Evolutionary conservation across 2,113 vertebrate species (phyloP).

Genomic region (Hydropotes inermis): DNA sequence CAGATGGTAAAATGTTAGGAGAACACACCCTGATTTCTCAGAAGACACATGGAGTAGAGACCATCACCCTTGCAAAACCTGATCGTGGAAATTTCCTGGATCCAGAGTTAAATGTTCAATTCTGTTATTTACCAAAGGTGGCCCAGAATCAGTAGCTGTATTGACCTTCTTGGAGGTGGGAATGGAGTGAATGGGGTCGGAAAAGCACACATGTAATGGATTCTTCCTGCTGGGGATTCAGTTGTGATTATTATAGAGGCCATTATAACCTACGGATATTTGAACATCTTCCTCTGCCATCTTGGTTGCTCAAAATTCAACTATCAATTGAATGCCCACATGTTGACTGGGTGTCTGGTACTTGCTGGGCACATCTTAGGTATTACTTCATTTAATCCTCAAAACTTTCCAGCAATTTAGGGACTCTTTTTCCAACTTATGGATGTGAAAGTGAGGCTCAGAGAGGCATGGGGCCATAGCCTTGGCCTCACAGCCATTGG

Average conservation of each 20-base stretch:
- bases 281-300: neutral
- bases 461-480: neutral
- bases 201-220: neutral
- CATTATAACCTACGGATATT: neutral
- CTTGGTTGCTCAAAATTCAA: neutral
- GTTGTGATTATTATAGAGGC: neutral
- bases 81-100: fast-evolving
- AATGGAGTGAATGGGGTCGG: neutral
- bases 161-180: neutral
- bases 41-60: neutral
- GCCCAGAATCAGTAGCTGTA: neutral
- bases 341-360: neutral
- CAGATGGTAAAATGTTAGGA: neutral
- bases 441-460: neutral
- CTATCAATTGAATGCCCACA: neutral
- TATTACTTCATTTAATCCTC: neutral
- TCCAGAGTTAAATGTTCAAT: neutral
- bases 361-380: neutral
- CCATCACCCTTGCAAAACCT: neutral
- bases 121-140: neutral
- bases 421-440: neutral
- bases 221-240: neutral
- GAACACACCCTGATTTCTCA: neutral
- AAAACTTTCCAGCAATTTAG: neutral
- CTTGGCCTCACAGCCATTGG: neutral